phyloP scores from a whole-genome alignment of 2,888 invertebrate species.

The Acanthoscelides obtectus region DNA sequence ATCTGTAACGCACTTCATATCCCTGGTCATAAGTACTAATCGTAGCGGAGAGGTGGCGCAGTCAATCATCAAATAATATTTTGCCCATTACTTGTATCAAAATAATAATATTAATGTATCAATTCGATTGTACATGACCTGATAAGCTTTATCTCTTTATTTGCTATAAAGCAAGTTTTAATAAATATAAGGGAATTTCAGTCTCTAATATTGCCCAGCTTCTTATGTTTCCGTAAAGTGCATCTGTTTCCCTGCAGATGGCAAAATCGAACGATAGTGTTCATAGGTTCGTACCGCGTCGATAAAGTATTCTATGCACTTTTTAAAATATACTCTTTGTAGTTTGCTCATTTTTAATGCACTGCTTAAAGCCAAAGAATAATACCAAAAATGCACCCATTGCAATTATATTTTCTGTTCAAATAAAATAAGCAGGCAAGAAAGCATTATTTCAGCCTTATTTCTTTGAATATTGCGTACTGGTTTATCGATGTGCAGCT shows the following conservation, averaged over 20 bases:
- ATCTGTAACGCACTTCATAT: too few relatives aligned
- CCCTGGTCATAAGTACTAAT: too few relatives aligned
- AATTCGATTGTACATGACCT: too few relatives aligned
- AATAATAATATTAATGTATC: too few relatives aligned
- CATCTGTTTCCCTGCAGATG: slow-evolving; percentile 6
- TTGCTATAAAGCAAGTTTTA: not conserved
- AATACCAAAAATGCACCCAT: not conserved
- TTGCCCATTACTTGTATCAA: too few relatives aligned
- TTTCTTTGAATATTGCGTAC: not conserved
- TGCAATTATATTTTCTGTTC: too few relatives aligned
- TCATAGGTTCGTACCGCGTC: not conserved
- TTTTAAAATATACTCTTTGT: not conserved
- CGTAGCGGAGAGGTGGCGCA: too few relatives aligned
- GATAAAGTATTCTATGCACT: not conserved
- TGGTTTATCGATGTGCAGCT: slow-evolving; percentile 7
- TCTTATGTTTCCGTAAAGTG: not conserved
- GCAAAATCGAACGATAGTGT: not conserved
- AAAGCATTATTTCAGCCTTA: too few relatives aligned
- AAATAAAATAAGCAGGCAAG: not conserved
- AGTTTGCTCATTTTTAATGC: not conserved
- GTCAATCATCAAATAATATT: too few relatives aligned
- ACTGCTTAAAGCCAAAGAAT: not conserved
- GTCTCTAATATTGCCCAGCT: not conserved
- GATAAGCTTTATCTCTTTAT: too few relatives aligned
- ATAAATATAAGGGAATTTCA: not conserved